phyloP scores from a whole-genome alignment of 2,113 vertebrate genomes.

The Peromyscus californicus region DNA sequence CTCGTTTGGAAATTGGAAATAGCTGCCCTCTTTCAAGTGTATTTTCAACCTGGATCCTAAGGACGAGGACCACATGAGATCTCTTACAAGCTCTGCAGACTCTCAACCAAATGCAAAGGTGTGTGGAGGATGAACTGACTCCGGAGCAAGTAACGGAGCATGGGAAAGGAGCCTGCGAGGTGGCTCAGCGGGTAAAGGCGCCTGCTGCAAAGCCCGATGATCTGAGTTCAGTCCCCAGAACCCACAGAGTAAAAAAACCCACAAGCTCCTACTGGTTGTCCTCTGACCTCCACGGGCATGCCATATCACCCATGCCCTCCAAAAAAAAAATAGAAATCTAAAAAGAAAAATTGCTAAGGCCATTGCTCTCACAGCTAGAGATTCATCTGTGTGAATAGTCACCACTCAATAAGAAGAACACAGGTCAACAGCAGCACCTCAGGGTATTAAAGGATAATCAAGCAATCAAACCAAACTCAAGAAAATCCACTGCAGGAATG shows the following conservation, averaged over 20 bases:
- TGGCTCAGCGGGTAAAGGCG: no score
- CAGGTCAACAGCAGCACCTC: background rate
- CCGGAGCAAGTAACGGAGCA: no score
- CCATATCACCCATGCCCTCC: background rate
- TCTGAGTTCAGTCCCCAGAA: background rate
- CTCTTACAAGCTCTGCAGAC: background rate
- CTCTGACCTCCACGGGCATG: background rate
- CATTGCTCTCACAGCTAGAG: background rate
- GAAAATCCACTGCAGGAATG: background rate
- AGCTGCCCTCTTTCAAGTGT: background rate
- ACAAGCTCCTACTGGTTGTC: background rate
- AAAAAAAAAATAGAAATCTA: background rate
- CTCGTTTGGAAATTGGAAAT: background rate
- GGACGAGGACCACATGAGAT: accelerated
- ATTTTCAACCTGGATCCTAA: background rate
- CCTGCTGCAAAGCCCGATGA: background rate
- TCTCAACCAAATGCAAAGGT: background rate
- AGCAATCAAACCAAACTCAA: background rate
- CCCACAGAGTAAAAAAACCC: background rate
- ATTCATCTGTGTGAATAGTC: background rate
- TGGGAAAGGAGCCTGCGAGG: background rate
- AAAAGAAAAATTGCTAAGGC: background rate
- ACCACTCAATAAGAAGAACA: background rate
- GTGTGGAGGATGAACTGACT: background rate
- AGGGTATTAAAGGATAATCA: background rate